Base-by-base conservation (phyloP, 2,888 invertebrate genomes). In the Iselma pallidipennis region DNA sequence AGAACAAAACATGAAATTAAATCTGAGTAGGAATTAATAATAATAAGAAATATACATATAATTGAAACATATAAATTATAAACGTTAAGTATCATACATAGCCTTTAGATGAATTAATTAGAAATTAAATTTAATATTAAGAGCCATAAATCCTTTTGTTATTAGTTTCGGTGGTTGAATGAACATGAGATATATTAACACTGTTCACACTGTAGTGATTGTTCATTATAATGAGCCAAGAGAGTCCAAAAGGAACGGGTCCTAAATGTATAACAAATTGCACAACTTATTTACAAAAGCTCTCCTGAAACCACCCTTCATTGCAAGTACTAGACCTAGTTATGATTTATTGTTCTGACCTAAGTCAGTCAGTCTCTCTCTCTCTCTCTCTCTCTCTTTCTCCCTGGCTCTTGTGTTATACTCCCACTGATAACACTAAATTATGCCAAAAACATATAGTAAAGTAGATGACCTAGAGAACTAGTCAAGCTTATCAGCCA, bases 231-330 rank as follows among this genome's bases (percentile, higher is more conserved):
- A 52, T 21, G 21, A 19, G 52, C 31, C 21, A 19, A 10, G 21
- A 31, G 29, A 7, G 12, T 2, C n/a, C n/a, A 23, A 14, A 49
- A 14, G 48, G 49, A 49, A 16, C n/a, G 26, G 26, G 28, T 63
- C 53, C 52, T 63, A 59, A 62, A 56, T 63, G 63, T 59, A 21
- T 63, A 63, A 63, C 59, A 63, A 63, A 63, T 63, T 63, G 56
- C 63, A 53, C 50, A 63, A 63, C 49, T 63, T 63, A 59, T 63
- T 59, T 59, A 59, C 63, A 63, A 63, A 56, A 52, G 56, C 28
- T 23, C 28, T 21, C 21, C 21, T 6, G 28, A 31, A 52, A 33
- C 31, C 21, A 31, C 31, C 28, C 12, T 28, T 29, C 7, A 52
- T 31, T 14, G 16, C 23, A 19, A 23, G 49, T 29, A 52, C 59